Evolutionary conservation across 2,797 vertebrate genomes (phyloP), one percentile per base, ranked within the genome.

Genomic region (Danio kyathit): DNA sequence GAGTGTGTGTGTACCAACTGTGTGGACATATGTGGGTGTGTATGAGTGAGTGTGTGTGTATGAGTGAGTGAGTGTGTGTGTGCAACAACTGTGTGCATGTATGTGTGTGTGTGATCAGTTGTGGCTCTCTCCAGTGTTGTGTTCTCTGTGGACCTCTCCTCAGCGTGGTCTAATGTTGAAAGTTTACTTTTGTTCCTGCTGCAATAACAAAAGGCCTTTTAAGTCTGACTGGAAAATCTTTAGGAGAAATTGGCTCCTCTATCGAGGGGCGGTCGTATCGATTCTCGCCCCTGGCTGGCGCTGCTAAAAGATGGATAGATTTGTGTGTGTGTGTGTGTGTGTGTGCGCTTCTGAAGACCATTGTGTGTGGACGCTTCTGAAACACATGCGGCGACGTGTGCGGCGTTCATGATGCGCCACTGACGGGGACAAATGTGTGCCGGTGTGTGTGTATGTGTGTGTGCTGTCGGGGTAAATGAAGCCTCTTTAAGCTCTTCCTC

Each of bases 141-240:
- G 67, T 13, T 48, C 61, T 59, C 46, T 11, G 0, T 76, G 70
- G 76, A 82, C 71, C 64, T 82, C 77, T 79, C 41, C 63, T 29
- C 75, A 44, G 79, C 72, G 61, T 78, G 56, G 82, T 81, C 80
- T 77, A 60, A 69, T 88, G 88, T 87, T 81, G 67, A 90, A 94
- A 94, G 92, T 94, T 92, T 92, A 92, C 92, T 94, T 94, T 92
- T 92, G 90, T 93, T 93, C 90, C 90, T 92, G 89, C 89, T 92
- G 91, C 91, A 92, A 91, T 93, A 93, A 94, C 92, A 93, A 94
- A 93, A 92, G 91, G 89, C 90, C 92, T 94, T 95, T 94, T 92
- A 94, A 94, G 92, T 92, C 89, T 85, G 91, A 91, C 93, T 93
- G 90, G 87, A 93, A 94, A 95, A 94, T 93, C 94, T 94, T 94